A percentile compares a stretch with the other conserved stretches of the same genome.
Evolutionary conservation across 2,888 invertebrate species (phyloP).

Genomic region (Nineta flava): DNA sequence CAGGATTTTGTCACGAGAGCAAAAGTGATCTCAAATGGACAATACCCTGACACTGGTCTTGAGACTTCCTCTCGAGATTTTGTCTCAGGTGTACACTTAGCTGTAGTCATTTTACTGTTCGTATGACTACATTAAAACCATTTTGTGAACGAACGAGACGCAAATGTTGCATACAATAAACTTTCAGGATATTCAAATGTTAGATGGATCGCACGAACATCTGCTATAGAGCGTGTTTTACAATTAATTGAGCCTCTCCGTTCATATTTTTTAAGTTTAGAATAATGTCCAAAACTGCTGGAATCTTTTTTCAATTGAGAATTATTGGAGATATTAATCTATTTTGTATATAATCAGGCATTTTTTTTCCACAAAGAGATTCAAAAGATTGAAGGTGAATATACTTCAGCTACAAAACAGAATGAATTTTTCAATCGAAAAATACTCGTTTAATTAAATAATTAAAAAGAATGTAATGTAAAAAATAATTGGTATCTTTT

Average conservation of each 20-base stretch:
- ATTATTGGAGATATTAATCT: slow-evolving; percentile 13
- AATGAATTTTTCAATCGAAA: too few species aligned
- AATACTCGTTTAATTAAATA: too few species aligned
- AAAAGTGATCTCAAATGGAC: too few species aligned
- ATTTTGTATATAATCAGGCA: slow-evolving; percentile 16
- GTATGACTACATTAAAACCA: slow-evolving; percentile 14
- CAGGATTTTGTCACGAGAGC: too few species aligned
- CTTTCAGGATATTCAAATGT: slow-evolving; percentile 15
- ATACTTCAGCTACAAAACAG: slow-evolving; percentile 14
- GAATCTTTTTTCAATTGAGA: slow-evolving; percentile 16
- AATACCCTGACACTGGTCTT: too few species aligned
- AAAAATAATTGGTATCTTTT: too few species aligned
- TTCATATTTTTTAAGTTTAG: slow-evolving; percentile 16
- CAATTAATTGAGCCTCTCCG: slow-evolving; percentile 15
- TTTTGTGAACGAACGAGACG: slow-evolving; percentile 15
- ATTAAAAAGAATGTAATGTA: too few species aligned
- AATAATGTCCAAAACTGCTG: slow-evolving; percentile 17
- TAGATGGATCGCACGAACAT: slow-evolving; percentile 15
- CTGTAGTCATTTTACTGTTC: too few species aligned
- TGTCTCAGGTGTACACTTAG: slow-evolving; percentile 14
- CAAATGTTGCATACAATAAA: slow-evolving; percentile 14
- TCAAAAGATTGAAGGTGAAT: slow-evolving; percentile 11
- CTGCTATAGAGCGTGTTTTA: slow-evolving; percentile 15
- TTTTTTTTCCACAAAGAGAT: slow-evolving; percentile 10
- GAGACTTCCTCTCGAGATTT: too few species aligned